Conservation (phyloP, 2,113 vertebrate species). For the mouse (Mus musculus) region GRCm39 chr7:125034001-125034500, state of each 20-base stretch:
- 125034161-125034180: constrained; percentile 88
- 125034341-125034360: constrained; percentile 16
- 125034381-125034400: not conserved
- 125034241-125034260: constrained; percentile 80
- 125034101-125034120: constrained; percentile 86
- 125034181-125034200: constrained; percentile 89
- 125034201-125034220: constrained; percentile 86
- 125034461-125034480: not conserved
- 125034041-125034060: constrained; percentile 77
- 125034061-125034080: constrained; percentile 83
- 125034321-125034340: constrained; percentile 67
- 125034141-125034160: constrained; percentile 83
- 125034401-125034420: fast-evolving
- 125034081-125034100: constrained; percentile 85
- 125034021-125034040: constrained; percentile 73
- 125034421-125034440: not conserved
- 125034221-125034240: constrained; percentile 84
- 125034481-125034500: not conserved
- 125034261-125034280: constrained; percentile 77
- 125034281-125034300: constrained; percentile 82
- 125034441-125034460: not conserved
- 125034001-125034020: constrained; percentile 43
- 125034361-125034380: not conserved
- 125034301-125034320: constrained; percentile 55
- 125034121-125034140: constrained; percentile 84